Base-by-base conservation (phyloP, 2,797 vertebrate species). In the Avahi laniger region DNA sequence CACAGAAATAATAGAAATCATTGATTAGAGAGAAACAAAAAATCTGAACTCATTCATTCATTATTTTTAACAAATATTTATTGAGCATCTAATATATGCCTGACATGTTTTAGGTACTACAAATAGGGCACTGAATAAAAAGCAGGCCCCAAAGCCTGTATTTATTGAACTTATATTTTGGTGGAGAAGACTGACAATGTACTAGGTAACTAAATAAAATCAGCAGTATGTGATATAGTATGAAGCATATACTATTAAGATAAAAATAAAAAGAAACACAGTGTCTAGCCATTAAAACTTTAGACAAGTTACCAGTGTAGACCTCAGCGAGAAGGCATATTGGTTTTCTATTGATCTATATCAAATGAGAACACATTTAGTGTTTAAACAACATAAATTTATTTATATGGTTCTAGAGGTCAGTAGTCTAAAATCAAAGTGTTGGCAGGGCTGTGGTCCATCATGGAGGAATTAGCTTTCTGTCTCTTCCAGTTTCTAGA, bases 31-130 rank as follows among this genome's bases (percentile, higher is more conserved):
- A 67, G 41, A 89, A 91, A 63, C 11, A 54, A 91, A 89, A 93
- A 92, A 8, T 50, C 30, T 54, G 2, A 92, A 35, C 7, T 59
- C 14, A 70, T 92, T 81, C 3, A 67, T 61, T 84, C 14, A 57
- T 24, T 61, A 8, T 46, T 70, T 86, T 93, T 46, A 80, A 24
- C 7, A 95, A 86, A 79, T 41, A 73, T 24, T 95, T 24, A 43
- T 5, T 86, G 20, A 79, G 18, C 9, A 76, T 0, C 20, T 76
- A 41, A 57, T 43, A 67, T 2, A 18, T n/a, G 5, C 14, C 78
- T 73, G 7, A 1, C 0, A 41, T 50, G 9, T 26, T 88, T 50
- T 83, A 81, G 8, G 9, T 88, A n/a, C 18, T 73, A 14, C 3
- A 59, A 7, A 48, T 59, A 54, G 10, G 13, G 14, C 4, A 91